Base-by-base conservation (phyloP, 1,140 invertebrate genomes). In the Zaprionus taronus region DNA sequence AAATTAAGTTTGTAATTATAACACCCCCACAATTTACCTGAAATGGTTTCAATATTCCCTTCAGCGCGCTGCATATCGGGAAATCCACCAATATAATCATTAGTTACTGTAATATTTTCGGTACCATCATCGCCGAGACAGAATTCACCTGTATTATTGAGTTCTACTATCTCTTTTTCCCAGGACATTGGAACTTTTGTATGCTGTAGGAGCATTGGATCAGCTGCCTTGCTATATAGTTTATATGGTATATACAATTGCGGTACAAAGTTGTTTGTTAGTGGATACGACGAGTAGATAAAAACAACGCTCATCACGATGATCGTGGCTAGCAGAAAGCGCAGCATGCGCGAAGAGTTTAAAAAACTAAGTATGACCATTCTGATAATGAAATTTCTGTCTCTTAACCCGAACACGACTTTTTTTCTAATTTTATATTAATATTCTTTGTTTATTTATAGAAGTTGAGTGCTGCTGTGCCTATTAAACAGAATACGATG, bases 321-420 rank as follows among this genome's bases (percentile, higher is more conserved):
- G 47, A 51, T 51, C 47, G 47, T 22, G 20, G 47, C 47, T 4
- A 51, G 47, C 47, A 51, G 9, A 51, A 51, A 51, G 47, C 47
- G 47, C 47, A 51, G n/a, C 4, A 24, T 11, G 20, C 47, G 47
- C 47, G 47, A 12, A 24, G 22, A 22, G 22, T 51, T 22, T 6
- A 24, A 51, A 51, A 12, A 14, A 12, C 20, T 51, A 4, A 22
- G 5, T 12, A 51, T 51, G 7, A 20, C 2, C 47, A 51, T 51
- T 24, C 4, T 14, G 20, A 3, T 47, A 17, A 17, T n/a, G 6
- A 47, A 51, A 17, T 7, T 20, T 11, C 6, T 9, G 6, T 17
- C 6, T 4, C 41, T 17, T 9, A 41, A 17, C n/a, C 6, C 17
- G 6, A 17, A 17, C 0, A 47, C 31, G 31, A 34, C n/a, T 47